These are phyloP conservation scores for Sthenelais limicola DNA, from an alignment of 2,888 invertebrate species.

Conservation along the genomic window DNA sequence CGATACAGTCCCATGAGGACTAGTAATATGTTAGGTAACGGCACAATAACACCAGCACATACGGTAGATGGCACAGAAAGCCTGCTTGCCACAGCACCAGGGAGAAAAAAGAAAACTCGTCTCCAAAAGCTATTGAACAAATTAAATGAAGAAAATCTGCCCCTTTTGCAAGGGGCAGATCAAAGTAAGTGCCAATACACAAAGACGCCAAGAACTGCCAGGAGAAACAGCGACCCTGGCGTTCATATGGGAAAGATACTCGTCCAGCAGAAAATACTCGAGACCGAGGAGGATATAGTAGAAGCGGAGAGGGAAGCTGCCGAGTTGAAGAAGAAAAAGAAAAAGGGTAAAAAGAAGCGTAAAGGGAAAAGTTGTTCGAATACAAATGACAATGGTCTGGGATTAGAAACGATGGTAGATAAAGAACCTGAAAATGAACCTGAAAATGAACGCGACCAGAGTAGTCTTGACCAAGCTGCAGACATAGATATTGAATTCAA, in stretches of 20 bases:
- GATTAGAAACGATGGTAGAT: neutral
- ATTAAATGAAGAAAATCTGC: neutral
- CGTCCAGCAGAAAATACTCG: neutral
- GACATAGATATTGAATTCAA: neutral
- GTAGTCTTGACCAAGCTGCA: neutral
- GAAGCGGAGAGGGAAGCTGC: neutral
- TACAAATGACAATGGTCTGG: neutral
- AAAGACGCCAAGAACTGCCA: neutral
- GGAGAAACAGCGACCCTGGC: slow-evolving; percentile 23
- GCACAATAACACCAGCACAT: too few relatives aligned
- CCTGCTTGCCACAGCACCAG: neutral
- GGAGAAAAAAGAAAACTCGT: slow-evolving; percentile 2
- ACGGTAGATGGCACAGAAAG: neutral
- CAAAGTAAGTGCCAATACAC: too few relatives aligned
- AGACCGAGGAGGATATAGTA: neutral
- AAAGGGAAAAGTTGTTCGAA: too few relatives aligned
- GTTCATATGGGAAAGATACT: slow-evolving; percentile 15
- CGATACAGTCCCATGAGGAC: too few relatives aligned
- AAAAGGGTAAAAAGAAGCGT: slow-evolving; percentile 20
- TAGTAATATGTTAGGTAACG: too few relatives aligned
- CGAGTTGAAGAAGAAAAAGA: neutral
- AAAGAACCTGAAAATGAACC: too few relatives aligned
- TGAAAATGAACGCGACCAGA: neutral
- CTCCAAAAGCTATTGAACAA: neutral
- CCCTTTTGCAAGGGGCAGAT: too few relatives aligned